A percentile compares a stretch with the other conserved stretches of the same genome.
Evolutionary conservation across 1,140 invertebrate species (phyloP).

Genomic region (Anagrus nilaparvatae): DNA sequence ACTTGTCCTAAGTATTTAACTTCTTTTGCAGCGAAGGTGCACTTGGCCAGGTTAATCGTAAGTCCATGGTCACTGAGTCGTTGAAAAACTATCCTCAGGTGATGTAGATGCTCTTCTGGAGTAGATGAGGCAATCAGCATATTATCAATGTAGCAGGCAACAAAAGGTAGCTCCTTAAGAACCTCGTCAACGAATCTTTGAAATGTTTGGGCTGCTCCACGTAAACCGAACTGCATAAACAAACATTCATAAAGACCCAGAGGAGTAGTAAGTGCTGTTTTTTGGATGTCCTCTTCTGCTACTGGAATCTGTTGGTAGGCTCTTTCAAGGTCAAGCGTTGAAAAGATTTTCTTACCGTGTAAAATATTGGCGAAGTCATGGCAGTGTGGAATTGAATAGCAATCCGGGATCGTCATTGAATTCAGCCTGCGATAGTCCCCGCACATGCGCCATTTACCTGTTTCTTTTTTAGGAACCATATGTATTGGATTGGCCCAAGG

Average conservation of each 20-base stretch:
- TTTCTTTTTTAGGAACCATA: too few species aligned
- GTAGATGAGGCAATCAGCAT: slow-evolving; percentile 15
- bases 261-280: slow-evolving; percentile 25
- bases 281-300: slow-evolving; percentile 21
- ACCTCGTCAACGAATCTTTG: slow-evolving; percentile 38
- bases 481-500: too few species aligned
- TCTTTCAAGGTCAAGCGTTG: slow-evolving; percentile 36
- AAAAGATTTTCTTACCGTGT: slow-evolving; percentile 32
- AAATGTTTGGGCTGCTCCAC: slow-evolving; percentile 26
- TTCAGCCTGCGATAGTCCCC: too few species aligned
- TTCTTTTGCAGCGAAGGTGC: neutral
- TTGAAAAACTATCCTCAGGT: neutral
- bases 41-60: neutral
- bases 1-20: too few species aligned
- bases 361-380: slow-evolving; percentile 29
- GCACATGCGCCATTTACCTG: too few species aligned
- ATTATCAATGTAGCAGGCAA: too few species aligned
- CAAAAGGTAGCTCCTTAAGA: too few species aligned
- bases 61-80: neutral
- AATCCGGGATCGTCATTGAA: slow-evolving; percentile 28
- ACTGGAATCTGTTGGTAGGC: slow-evolving; percentile 40
- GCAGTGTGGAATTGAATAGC: slow-evolving; percentile 26
- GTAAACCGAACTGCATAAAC: slow-evolving; percentile 22
- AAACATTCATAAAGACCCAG: neutral
- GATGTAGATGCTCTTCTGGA: slow-evolving; percentile 11